Evolutionary conservation across 1,140 invertebrate genomes (phyloP), one percentile per base, ranked within the genome.

Genomic region (Anoplophora glabripennis): DNA sequence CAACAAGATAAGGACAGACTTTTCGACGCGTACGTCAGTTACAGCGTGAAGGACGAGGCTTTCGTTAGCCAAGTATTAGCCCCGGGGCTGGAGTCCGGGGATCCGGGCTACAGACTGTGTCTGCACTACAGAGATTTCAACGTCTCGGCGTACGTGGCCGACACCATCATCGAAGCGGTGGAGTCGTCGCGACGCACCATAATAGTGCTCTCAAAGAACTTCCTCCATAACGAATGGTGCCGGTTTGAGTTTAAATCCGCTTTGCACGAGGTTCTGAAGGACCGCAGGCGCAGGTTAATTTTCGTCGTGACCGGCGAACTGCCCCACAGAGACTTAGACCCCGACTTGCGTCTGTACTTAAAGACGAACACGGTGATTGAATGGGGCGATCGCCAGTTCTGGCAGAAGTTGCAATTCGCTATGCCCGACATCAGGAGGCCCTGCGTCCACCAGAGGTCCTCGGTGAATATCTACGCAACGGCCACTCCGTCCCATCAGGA

Each of bases 211-310:
- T 93, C 92, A 1, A 92, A 92, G 75, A 93, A 94, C 79, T 97
- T 96, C 78, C 83, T 97, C 14, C 88, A 92, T 75, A 93, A 92
- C 76, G 92, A 96, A 78, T 97, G 94, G 94, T 89, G 90, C 66
- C 84, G 92, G 52, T 94, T 93, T 72, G 94, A 96, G 77, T 94
- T 96, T 75, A 93, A 94, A 77, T 87, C 88, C 46, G 93, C 94
- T 1, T 81, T 96, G n/a, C 89, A 92, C 71, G 91, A 95, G 76
- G 89, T 92, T 53, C 84, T 96, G 47, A 92, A 92, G 77, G 88
- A 89, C 72, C 83, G 87, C 67, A 81, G 87, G 65, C 85, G 89
- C 72, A 85, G 87, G 72, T 83, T 95, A 59, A 91, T 96, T 61
- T 86, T 95, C 63, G 83, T 96, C 54, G 81, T 94, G 18, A 84